Conservation (phyloP, 2,113 vertebrate species). For the Pterocles orientalis region DNA sequence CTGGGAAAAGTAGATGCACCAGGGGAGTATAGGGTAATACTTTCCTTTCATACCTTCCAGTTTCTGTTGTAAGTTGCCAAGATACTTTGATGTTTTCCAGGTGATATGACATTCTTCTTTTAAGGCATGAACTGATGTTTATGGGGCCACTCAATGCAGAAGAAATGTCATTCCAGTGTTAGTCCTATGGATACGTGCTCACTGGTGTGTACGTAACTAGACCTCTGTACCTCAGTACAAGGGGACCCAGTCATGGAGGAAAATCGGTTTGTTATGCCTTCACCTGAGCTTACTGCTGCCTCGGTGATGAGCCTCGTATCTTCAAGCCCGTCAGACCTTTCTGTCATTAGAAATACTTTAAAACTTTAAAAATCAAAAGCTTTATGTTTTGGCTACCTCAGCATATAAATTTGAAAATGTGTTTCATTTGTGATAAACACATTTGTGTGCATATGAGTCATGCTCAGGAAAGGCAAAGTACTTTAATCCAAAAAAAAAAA, state of each 20-base stretch:
- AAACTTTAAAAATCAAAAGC: constrained; percentile 10
- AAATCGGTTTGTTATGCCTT: neutral
- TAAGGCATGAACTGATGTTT: neutral
- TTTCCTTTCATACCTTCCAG: neutral
- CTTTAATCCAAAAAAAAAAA: neutral
- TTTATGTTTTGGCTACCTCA: constrained; percentile 8
- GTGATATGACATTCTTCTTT: neutral
- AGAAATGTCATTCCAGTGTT: neutral
- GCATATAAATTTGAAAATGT: constrained; percentile 16
- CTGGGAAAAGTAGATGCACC: neutral
- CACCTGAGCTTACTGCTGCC: neutral
- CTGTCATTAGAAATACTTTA: neutral
- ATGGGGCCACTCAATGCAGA: neutral
- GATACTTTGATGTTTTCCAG: neutral
- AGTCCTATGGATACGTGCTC: neutral
- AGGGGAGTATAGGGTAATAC: neutral
- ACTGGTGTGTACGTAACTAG: neutral
- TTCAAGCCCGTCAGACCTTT: constrained; percentile 8
- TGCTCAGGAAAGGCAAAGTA: neutral
- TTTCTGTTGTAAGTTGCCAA: neutral
- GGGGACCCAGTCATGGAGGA: neutral
- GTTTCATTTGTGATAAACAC: constrained; percentile 4
- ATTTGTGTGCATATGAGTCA: neutral
- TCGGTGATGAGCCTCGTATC: neutral
- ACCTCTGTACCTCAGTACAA: neutral